A percentile compares a stretch with the other conserved stretches of the same genome.
These are phyloP conservation scores for Enteromius treurensis DNA, from an alignment of 2,797 vertebrate species.

Conservation along the genomic window DNA sequence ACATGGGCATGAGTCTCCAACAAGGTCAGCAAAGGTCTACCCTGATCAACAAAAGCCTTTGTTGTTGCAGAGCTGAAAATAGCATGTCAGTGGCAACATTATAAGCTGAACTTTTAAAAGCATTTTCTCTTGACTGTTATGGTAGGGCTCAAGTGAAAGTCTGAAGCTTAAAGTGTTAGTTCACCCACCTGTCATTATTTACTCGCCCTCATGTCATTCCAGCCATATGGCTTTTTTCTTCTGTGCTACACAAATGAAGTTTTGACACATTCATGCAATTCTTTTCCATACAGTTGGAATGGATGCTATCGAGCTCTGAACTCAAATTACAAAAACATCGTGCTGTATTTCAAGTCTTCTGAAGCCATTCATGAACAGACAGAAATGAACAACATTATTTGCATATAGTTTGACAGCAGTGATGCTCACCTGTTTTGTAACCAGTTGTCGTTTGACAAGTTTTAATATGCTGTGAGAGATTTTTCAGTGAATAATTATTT, in stretches of 20 bases:
- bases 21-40: slow-evolving; percentile 37
- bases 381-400: not conserved
- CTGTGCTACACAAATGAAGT: not conserved
- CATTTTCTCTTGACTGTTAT: slow-evolving; percentile 14
- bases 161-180: slow-evolving; percentile 39
- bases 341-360: not conserved
- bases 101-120: slow-evolving; percentile 21
- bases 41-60: slow-evolving; percentile 36
- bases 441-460: not conserved
- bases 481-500: not conserved
- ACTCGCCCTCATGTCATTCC: slow-evolving; percentile 12
- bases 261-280: not conserved
- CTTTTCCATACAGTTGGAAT: not conserved
- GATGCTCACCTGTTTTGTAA: not conserved
- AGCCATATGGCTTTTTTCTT: not conserved
- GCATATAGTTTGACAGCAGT: not conserved
- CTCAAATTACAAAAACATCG: not conserved
- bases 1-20: slow-evolving; percentile 7
- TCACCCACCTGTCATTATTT: slow-evolving; percentile 30
- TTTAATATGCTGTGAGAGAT: not conserved
- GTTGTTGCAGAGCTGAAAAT: slow-evolving; percentile 21
- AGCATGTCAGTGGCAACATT: slow-evolving; percentile 21
- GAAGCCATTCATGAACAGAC: not conserved
- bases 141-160: not conserved
- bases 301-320: not conserved